These are phyloP conservation scores for Physella acuta DNA, from an alignment of 1,140 invertebrate genomes.

Conservation along the genomic window DNA sequence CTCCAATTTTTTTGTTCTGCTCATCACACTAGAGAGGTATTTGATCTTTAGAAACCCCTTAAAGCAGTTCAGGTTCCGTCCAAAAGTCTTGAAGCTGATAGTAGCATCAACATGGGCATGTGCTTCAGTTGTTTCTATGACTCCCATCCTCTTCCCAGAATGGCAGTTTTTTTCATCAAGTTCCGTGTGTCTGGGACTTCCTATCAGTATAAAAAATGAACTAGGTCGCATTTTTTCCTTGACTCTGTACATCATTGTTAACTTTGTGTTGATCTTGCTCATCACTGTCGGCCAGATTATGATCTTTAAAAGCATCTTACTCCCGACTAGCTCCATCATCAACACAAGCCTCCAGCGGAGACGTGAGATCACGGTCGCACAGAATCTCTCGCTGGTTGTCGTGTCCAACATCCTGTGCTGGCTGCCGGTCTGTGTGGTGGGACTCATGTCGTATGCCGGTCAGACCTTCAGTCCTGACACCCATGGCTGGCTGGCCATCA, in stretches of 20 bases:
- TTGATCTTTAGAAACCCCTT: conserved; percentile 42
- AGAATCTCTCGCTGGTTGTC: conserved; percentile 33
- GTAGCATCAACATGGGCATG: not conserved
- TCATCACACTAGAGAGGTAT: conserved; percentile 40
- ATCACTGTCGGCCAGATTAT: conserved; percentile 25
- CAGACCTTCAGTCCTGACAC: conserved; percentile 25
- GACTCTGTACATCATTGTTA: conserved; percentile 20
- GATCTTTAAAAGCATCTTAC: conserved; percentile 2
- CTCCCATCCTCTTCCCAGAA: not conserved
- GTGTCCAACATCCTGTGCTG: conserved; percentile 37
- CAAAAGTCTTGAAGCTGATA: not conserved
- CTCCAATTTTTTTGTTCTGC: conserved; percentile 27
- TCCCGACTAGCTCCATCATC: not conserved
- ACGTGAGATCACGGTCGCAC: conserved; percentile 38
- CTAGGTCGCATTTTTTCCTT: conserved; percentile 21
- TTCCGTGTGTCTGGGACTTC: conserved; percentile 20
- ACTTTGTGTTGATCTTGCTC: conserved; percentile 24
- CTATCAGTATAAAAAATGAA: not conserved
- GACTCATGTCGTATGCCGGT: conserved; percentile 30
- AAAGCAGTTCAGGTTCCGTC: conserved; percentile 16
- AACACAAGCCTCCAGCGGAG: conserved; percentile 27
- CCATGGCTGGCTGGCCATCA: conserved; percentile 32
- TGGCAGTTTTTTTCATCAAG: not conserved
- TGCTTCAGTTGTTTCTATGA: not conserved
- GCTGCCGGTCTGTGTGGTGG: conserved; percentile 40